Conservation (phyloP, 2,888 invertebrate genomes). For the Spicauda simplicius region DNA sequence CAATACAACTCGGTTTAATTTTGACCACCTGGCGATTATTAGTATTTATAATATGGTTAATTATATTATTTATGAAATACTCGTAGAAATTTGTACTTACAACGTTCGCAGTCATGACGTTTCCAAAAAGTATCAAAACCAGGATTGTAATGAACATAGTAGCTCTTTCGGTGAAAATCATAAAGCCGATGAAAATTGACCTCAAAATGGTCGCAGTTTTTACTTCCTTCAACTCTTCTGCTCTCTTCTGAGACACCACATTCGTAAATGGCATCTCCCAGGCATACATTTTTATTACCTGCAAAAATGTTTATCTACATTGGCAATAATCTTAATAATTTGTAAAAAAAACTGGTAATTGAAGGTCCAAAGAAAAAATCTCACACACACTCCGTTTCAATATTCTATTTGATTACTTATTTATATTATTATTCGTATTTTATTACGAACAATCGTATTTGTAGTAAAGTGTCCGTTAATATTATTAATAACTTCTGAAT, state of each 20-base stretch:
- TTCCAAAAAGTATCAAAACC: conserved; percentile 87
- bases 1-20: no score
- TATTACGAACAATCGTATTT: no score
- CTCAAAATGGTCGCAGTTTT: conserved; percentile 86
- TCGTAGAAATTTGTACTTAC: conserved; percentile 69
- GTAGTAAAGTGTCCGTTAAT: no score
- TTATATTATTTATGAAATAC: background rate
- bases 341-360: no score
- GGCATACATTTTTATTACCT: conserved; percentile 98
- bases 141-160: conserved; percentile 91
- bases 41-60: no score
- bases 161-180: conserved; percentile 92
- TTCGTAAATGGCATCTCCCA: conserved; percentile 96
- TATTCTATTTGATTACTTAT: no score
- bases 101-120: conserved; percentile 88
- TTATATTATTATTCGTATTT: no score
- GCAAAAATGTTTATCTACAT: conserved; percentile 48
- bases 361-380: no score
- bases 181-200: conserved; percentile 89
- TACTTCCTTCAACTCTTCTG: conserved; percentile 83
- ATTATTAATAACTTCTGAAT: no score
- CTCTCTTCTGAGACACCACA: conserved; percentile 89
- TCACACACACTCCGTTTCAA: no score
- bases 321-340: no score
- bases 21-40: no score